Evolutionary conservation across 23 tunicate genomes (phyloP).

Genomic region (Ciona savignyi): DNA sequence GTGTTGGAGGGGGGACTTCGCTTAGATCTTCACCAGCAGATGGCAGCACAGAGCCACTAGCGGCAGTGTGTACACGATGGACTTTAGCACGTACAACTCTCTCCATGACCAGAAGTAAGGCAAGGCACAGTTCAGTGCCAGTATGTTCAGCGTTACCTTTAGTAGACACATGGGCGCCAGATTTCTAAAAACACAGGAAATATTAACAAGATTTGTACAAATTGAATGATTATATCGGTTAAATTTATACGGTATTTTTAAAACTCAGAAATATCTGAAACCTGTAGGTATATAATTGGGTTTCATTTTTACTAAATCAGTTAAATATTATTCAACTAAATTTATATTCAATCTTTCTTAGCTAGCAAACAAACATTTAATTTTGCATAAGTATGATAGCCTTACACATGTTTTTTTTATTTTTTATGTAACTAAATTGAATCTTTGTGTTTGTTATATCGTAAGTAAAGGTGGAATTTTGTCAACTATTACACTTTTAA

Average conservation of each 20-base stretch:
- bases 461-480: neutral
- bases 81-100: conserved; percentile 47
- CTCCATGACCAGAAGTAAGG: conserved; percentile 71
- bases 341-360: too few species aligned
- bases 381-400: too few species aligned
- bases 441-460: neutral
- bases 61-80: conserved; percentile 14
- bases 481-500: neutral
- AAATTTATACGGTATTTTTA: too few species aligned
- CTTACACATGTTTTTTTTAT: too few species aligned
- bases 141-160: conserved; percentile 40
- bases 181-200: conserved; percentile 41
- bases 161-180: conserved; percentile 6
- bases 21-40: conserved; percentile 23
- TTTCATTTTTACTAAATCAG: too few species aligned
- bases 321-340: too few species aligned
- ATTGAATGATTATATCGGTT: too few species aligned
- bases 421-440: neutral
- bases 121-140: conserved; percentile 73
- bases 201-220: too few species aligned
- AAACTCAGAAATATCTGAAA: neutral
- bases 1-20: conserved; percentile 23
- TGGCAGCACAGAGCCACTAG: conserved; percentile 50
- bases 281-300: too few species aligned
- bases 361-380: too few species aligned